Evolutionary conservation across 2,113 vertebrate genomes (phyloP).

Genomic region (Cairina moschata): DNA sequence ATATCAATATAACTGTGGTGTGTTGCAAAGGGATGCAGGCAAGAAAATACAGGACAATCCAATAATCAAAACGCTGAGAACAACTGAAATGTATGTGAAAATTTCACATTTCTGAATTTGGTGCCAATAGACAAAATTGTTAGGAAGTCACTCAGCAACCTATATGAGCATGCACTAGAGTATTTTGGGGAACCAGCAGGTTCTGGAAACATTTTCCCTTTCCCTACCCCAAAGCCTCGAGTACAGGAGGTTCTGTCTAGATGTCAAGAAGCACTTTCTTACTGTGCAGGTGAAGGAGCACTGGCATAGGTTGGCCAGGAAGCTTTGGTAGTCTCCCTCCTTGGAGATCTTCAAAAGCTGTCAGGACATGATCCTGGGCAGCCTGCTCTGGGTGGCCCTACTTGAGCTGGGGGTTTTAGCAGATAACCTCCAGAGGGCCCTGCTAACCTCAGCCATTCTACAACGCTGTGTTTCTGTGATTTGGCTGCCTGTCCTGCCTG

Average conservation of each 20-base stretch:
- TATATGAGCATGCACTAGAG: neutral
- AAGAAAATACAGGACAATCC: neutral
- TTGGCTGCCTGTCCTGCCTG: neutral
- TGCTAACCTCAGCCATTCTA: neutral
- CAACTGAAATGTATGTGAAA: neutral
- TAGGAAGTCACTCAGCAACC: neutral
- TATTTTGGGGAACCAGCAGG: neutral
- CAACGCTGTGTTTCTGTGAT: neutral
- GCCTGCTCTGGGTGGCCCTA: neutral
- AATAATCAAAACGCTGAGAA: neutral
- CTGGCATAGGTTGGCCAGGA: neutral
- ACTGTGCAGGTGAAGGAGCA: neutral
- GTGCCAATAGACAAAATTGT: neutral
- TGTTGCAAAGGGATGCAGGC: neutral
- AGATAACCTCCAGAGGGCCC: neutral
- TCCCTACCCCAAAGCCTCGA: neutral
- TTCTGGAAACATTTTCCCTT: neutral
- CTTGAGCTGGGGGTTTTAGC: neutral
- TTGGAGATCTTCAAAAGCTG: neutral
- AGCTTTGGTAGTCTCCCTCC: neutral
- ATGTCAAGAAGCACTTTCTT: neutral
- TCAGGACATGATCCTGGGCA: neutral
- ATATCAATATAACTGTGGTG: neutral
- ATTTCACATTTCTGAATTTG: neutral
- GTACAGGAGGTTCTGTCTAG: neutral